Conservation (phyloP, 2,888 invertebrate species). For the Molorchus minor region DNA sequence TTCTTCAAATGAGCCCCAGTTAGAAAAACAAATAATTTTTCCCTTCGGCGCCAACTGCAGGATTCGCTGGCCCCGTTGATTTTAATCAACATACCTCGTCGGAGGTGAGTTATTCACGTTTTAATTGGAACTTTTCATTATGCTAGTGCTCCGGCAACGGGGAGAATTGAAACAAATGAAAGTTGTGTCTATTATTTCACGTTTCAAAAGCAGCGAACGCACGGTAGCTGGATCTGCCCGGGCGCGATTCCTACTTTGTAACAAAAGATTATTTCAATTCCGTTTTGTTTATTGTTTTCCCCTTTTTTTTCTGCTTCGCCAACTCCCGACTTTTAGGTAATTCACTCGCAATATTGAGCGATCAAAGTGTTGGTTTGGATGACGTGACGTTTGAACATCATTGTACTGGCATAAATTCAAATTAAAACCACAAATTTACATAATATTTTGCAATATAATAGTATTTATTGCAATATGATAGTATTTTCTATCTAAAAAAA, state of each 20-base stretch:
- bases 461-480: no score
- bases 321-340: constrained; percentile 11
- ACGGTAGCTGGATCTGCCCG: constrained; percentile 5
- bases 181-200: constrained; percentile 21
- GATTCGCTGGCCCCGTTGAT: background rate
- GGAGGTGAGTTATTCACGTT: constrained; percentile 8
- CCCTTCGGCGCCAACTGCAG: background rate
- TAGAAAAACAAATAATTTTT: no score
- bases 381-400: no score
- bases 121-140: constrained; percentile 16
- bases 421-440: no score
- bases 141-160: background rate
- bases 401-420: no score
- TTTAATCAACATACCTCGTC: constrained; percentile 3
- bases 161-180: constrained; percentile 18
- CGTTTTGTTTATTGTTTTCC: background rate
- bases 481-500: no score
- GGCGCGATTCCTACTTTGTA: constrained; percentile 10
- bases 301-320: constrained; percentile 4
- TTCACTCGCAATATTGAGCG: constrained; percentile 5
- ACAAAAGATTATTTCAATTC: constrained; percentile 14
- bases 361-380: background rate
- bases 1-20: no score
- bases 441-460: no score
- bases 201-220: constrained; percentile 6